A percentile compares a stretch with the other conserved stretches of the same genome.
Evolutionary conservation across 1,140 invertebrate species (phyloP).

Genomic region (Aphaenogaster rudis): DNA sequence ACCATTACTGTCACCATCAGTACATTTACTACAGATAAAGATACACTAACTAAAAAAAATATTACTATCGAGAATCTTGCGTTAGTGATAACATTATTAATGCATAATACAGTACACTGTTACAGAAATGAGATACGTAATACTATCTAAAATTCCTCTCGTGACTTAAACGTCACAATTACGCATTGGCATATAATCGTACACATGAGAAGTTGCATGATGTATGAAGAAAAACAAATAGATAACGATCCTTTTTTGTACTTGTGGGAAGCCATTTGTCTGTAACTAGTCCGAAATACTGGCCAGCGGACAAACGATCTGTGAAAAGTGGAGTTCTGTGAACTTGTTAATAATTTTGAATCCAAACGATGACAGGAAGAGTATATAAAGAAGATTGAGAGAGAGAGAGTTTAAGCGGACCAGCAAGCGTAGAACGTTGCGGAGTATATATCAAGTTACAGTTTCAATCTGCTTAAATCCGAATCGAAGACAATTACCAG

Average conservation of each 20-base stretch:
- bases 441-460: conserved; percentile 54
- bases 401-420: conserved; percentile 62
- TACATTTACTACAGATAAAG: conserved; percentile 80
- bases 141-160: conserved; percentile 66
- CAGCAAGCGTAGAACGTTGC: conserved; percentile 59
- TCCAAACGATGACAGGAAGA: conserved; percentile 37
- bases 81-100: conserved; percentile 82
- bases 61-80: conserved; percentile 75
- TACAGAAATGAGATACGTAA: conserved; percentile 79
- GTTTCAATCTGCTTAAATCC: conserved; percentile 65
- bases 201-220: conserved; percentile 62
- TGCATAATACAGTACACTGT: conserved; percentile 82
- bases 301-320: conserved; percentile 52
- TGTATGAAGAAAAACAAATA: conserved; percentile 61
- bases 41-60: conserved; percentile 76
- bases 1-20: conserved; percentile 76
- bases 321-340: conserved; percentile 47
- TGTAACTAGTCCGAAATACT: conserved; percentile 56
- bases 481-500: conserved; percentile 50
- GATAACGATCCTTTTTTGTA: conserved; percentile 73
- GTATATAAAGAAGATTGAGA: conserved; percentile 9
- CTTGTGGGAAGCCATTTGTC: conserved; percentile 68
- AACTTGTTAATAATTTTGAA: conserved; percentile 66
- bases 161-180: conserved; percentile 57
- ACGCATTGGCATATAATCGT: conserved; percentile 68